Conservation (phyloP, 2,888 invertebrate species). For the Nymphalis polychloros region DNA sequence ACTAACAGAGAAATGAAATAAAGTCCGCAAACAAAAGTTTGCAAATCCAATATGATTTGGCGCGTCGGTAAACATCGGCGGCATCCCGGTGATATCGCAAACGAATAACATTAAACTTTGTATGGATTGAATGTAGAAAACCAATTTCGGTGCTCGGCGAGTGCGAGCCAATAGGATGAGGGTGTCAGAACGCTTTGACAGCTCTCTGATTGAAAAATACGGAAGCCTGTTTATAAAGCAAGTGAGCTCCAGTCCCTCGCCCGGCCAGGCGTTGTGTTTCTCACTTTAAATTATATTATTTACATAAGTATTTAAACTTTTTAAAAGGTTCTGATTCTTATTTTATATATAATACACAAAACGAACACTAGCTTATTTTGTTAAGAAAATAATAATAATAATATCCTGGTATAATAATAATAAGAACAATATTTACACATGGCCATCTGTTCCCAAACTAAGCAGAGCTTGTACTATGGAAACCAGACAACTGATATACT, state of each 20-base stretch:
- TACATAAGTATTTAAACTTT: slow-evolving; percentile 26
- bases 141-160: slow-evolving; percentile 82
- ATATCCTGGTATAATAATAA: no score
- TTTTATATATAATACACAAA: not conserved
- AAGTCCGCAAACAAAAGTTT: slow-evolving; percentile 82
- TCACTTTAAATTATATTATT: slow-evolving; percentile 17
- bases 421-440: no score
- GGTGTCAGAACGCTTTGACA: slow-evolving; percentile 84
- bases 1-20: slow-evolving; percentile 80
- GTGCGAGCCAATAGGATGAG: slow-evolving; percentile 82
- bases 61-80: slow-evolving; percentile 81
- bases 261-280: slow-evolving; percentile 35
- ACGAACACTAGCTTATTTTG: not conserved
- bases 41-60: slow-evolving; percentile 82
- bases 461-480: no score
- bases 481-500: no score
- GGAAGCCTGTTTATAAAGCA: slow-evolving; percentile 82
- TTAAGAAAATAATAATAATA: no score
- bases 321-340: not conserved
- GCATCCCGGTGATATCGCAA: slow-evolving; percentile 82
- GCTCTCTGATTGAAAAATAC: slow-evolving; percentile 85
- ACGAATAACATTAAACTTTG: slow-evolving; percentile 83
- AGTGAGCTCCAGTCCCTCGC: slow-evolving; percentile 58
- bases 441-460: no score
- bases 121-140: slow-evolving; percentile 83